A percentile compares a stretch with the other conserved stretches of the same genome.
These are phyloP conservation scores for Centroberyx gerrardi DNA, from an alignment of 2,797 vertebrate species.

Conservation along the genomic window DNA sequence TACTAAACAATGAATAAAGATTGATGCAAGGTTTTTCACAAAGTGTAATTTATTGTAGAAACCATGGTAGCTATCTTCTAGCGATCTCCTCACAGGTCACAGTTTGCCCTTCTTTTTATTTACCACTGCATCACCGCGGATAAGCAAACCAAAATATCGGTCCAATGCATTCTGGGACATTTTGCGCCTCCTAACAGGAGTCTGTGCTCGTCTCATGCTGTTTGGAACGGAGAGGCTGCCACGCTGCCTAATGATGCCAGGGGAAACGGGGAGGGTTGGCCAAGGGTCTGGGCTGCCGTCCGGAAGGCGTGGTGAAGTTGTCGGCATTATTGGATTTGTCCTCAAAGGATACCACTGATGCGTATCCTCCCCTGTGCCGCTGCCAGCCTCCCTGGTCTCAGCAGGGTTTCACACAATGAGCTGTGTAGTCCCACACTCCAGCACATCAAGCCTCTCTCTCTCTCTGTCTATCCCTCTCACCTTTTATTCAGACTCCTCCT, in stretches of 20 bases:
- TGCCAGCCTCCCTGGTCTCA: not conserved
- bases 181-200: conserved; percentile 7
- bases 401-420: conserved; percentile 1
- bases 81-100: no score
- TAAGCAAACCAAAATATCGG: no score
- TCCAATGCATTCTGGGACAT: not conserved
- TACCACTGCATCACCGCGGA: no score
- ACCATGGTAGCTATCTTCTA: no score
- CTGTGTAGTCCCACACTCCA: not conserved
- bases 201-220: not conserved
- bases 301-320: conserved; percentile 1
- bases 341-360: conserved; percentile 14
- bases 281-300: conserved; percentile 1
- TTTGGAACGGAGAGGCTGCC: not conserved
- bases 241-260: not conserved
- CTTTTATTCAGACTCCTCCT: not conserved
- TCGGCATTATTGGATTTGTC: conserved; percentile 27
- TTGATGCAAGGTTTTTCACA: no score
- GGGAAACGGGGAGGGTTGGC: not conserved
- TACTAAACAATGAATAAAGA: no score
- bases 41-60: no score
- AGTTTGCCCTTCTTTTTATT: no score
- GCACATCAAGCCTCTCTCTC: conserved; percentile 11
- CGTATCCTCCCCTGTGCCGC: not conserved
- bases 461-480: conserved; percentile 3